Evolutionary conservation across 2,797 vertebrate genomes (phyloP).

Genomic region (Chaenodraco wilsoni): DNA sequence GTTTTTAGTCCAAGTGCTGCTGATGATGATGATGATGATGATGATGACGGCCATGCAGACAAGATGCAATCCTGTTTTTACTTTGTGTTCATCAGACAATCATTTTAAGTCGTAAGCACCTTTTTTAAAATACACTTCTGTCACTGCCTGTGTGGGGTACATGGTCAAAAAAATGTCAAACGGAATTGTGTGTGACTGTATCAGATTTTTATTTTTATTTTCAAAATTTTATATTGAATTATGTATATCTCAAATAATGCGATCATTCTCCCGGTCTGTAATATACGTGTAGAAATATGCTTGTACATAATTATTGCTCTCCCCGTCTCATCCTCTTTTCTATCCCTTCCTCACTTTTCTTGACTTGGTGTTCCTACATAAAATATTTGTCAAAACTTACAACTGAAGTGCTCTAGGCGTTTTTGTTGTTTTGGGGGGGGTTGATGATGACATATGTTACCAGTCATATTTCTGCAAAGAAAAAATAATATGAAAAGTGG

Average conservation of each 20-base stretch:
- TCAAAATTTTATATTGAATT: slow-evolving; percentile 99
- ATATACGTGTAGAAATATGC: slow-evolving; percentile 99
- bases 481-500: slow-evolving; percentile 80
- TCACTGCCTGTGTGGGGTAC: slow-evolving; percentile 99
- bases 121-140: slow-evolving; percentile 95
- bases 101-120: slow-evolving; percentile 99
- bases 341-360: slow-evolving; percentile 88
- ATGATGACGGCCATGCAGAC: slow-evolving; percentile 78
- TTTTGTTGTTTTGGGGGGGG: slow-evolving; percentile 70
- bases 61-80: slow-evolving; percentile 92
- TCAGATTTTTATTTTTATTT: slow-evolving; percentile 99
- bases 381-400: slow-evolving; percentile 90
- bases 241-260: slow-evolving; percentile 99
- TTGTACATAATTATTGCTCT: slow-evolving; percentile 97
- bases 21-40: slow-evolving; percentile 36
- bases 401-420: slow-evolving; percentile 86
- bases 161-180: slow-evolving; percentile 93
- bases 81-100: slow-evolving; percentile 99
- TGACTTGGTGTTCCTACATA: slow-evolving; percentile 91
- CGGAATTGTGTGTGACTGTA: slow-evolving; percentile 99
- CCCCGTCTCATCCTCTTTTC: slow-evolving; percentile 83
- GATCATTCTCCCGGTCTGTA: slow-evolving; percentile 99
- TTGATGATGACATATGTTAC: slow-evolving; percentile 80
- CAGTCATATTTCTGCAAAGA: slow-evolving; percentile 85
- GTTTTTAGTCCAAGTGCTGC: slow-evolving; percentile 82